These are phyloP conservation scores for Muscicapa comitata DNA, from an alignment of 2,797 vertebrate genomes.

Conservation along the genomic window DNA sequence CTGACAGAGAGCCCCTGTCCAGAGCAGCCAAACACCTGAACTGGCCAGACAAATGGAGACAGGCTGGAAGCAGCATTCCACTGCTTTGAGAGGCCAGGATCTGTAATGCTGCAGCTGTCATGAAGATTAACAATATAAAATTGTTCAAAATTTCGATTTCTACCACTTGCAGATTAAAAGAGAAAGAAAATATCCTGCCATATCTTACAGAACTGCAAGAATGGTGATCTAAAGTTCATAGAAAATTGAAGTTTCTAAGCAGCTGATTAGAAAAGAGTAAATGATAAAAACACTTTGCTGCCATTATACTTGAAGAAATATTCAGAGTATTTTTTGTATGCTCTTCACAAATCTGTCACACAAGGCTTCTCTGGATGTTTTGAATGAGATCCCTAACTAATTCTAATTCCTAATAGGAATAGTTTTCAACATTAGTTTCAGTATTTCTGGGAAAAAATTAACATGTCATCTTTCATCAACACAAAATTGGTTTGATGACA, in stretches of 20 bases:
- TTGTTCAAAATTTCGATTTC: neutral
- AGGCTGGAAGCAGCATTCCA: neutral
- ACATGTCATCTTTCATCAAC: neutral
- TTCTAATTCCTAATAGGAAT: neutral
- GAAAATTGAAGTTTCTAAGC: neutral
- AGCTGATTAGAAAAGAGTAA: neutral
- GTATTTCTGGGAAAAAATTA: neutral
- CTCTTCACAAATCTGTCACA: neutral
- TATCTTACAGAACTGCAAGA: neutral
- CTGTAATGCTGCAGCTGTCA: neutral
- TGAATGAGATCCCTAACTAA: neutral
- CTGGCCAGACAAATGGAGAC: neutral
- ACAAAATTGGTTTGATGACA: neutral
- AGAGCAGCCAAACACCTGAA: neutral
- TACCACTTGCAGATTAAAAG: neutral
- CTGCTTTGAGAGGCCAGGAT: neutral
- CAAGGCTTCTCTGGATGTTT: neutral
- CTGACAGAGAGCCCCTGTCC: neutral
- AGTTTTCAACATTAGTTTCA: neutral
- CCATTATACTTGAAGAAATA: neutral
- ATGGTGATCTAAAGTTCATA: neutral
- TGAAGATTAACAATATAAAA: neutral
- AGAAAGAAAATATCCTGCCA: rapidly evolving
- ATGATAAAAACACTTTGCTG: neutral
- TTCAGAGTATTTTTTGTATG: neutral